A percentile compares a stretch with the other conserved stretches of the same genome.
Evolutionary conservation across 1,140 invertebrate species (phyloP).

Genomic region (Meloidogyne floridensis): DNA sequence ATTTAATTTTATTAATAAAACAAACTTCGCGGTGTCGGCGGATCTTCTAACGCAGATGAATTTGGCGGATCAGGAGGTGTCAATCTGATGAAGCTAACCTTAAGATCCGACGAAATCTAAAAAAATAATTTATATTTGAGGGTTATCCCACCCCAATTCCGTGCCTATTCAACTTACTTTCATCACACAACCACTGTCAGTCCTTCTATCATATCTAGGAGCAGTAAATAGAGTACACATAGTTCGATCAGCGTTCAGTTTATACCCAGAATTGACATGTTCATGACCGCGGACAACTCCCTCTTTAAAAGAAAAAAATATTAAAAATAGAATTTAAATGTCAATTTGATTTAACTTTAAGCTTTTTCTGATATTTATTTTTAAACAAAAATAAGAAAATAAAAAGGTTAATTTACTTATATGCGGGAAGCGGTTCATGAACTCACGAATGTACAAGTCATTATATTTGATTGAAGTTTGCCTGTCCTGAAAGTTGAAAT

Average conservation of each 20-base stretch:
- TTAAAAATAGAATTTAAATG: too few species aligned
- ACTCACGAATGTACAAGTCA: conserved; percentile 6
- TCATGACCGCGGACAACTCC: conserved; percentile 20
- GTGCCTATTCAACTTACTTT: not conserved
- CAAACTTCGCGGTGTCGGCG: not conserved
- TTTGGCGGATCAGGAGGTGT: not conserved
- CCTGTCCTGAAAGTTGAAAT: not conserved
- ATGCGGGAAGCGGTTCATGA: conserved; percentile 21
- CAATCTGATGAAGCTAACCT: not conserved
- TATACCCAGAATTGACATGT: not conserved
- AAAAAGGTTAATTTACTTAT: not conserved
- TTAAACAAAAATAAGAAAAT: too few species aligned
- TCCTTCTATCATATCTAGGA: not conserved
- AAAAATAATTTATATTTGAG: not conserved
- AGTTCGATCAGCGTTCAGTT: conserved; percentile 9
- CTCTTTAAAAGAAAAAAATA: not conserved
- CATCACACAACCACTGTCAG: conserved; percentile 16
- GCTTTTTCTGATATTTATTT: too few species aligned
- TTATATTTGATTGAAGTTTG: conserved; percentile 19
- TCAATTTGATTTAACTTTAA: too few species aligned
- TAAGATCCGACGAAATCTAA: not conserved
- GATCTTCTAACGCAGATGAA: not conserved
- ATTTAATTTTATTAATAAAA: not conserved
- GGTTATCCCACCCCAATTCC: too few species aligned
- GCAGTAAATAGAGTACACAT: conserved; percentile 21